Conservation (phyloP, 1,140 invertebrate species). For the Nilaparvata lugens region DNA sequence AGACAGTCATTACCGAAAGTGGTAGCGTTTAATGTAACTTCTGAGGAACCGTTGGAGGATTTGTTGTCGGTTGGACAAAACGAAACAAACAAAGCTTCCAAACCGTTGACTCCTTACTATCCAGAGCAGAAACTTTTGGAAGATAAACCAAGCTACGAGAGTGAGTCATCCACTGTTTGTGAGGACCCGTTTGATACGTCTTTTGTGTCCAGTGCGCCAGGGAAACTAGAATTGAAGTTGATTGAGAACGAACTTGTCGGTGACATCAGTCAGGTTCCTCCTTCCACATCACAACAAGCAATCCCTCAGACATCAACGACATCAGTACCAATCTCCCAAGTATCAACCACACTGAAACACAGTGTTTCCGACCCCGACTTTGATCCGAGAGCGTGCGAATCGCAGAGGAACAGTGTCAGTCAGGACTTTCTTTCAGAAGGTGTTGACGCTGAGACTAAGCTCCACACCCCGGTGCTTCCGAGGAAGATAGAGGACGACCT, state of each 20-base stretch:
- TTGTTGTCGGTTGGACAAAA: constrained; percentile 48
- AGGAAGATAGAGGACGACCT: constrained; percentile 21
- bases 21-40: constrained; percentile 58
- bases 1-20: constrained; percentile 39
- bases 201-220: constrained; percentile 57
- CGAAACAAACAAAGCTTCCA: constrained; percentile 44
- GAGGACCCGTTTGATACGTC: constrained; percentile 76
- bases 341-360: constrained; percentile 19
- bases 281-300: too few species aligned
- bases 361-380: constrained; percentile 51
- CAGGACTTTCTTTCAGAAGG: constrained; percentile 25
- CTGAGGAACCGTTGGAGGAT: constrained; percentile 41
- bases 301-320: too few species aligned
- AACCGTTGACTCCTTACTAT: constrained; percentile 66
- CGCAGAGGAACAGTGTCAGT: background rate
- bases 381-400: constrained; percentile 38
- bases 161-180: constrained; percentile 2
- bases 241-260: constrained; percentile 53
- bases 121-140: constrained; percentile 13
- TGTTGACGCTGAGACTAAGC: constrained; percentile 18
- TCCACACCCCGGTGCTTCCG: constrained; percentile 27
- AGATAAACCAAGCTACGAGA: constrained; percentile 14
- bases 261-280: background rate
- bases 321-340: background rate
- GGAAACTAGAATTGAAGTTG: constrained; percentile 62